Conservation (phyloP, 2,113 vertebrate species). For the Nyctereutes procyonoides region DNA sequence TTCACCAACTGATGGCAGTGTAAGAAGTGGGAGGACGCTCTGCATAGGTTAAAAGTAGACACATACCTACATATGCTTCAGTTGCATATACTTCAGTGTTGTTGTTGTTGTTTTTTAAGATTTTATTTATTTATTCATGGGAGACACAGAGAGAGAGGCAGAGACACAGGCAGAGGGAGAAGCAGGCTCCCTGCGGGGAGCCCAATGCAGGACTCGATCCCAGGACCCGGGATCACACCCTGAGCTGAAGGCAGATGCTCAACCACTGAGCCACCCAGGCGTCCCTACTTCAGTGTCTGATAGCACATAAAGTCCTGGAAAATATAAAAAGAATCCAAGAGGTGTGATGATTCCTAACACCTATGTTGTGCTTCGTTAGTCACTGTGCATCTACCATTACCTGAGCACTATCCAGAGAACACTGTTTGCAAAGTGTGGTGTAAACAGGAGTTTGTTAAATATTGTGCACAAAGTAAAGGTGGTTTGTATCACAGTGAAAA, state of each 20-base stretch:
- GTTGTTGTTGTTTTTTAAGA: too few relatives aligned
- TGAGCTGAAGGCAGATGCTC: too few relatives aligned
- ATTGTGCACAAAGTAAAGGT: not conserved
- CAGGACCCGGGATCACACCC: too few relatives aligned
- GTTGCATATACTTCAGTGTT: not conserved
- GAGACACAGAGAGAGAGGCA: too few relatives aligned
- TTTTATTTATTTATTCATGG: too few relatives aligned
- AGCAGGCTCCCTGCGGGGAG: too few relatives aligned
- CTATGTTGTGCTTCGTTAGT: not conserved
- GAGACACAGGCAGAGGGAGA: too few relatives aligned
- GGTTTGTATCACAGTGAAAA: not conserved
- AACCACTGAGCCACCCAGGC: too few relatives aligned
- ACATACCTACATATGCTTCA: not conserved
- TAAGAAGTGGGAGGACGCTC: not conserved
- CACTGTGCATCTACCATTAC: accelerated
- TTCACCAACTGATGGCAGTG: not conserved
- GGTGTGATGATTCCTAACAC: not conserved
- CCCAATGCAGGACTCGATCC: too few relatives aligned
- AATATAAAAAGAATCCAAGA: not conserved
- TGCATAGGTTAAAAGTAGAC: not conserved
- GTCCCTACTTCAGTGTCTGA: not conserved
- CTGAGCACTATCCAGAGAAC: not conserved
- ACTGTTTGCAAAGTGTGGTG: not conserved
- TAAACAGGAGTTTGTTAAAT: not conserved
- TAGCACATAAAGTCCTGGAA: not conserved